Percentiles rank a stretch among this genome's conserved stretches.
Evolutionary conservation across 2,113 vertebrate genomes (phyloP).

Genomic region (Oophaga pumilio): DNA sequence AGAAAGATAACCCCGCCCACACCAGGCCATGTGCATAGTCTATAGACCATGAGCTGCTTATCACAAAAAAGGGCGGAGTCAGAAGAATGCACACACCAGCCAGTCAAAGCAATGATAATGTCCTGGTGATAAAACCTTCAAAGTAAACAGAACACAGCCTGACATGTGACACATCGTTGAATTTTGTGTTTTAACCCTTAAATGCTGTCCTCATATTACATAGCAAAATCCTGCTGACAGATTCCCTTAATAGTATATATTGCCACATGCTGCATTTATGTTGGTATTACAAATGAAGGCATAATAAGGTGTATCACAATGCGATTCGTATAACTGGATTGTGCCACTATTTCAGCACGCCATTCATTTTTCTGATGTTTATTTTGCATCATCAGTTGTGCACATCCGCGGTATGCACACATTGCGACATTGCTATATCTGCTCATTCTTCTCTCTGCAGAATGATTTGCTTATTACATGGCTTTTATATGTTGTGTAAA

Average conservation of each 20-base stretch:
- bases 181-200: too few relatives aligned
- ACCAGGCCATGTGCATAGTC: too few relatives aligned
- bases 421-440: not conserved
- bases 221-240: too few relatives aligned
- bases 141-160: too few relatives aligned
- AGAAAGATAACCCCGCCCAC: too few relatives aligned
- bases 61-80: too few relatives aligned
- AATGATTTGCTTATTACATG: not conserved
- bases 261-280: constrained; percentile 24
- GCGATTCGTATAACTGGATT: constrained; percentile 14
- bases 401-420: not conserved
- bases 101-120: too few relatives aligned
- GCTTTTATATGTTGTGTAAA: not conserved
- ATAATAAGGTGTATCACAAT: constrained; percentile 17
- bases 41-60: too few relatives aligned
- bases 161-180: too few relatives aligned
- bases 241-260: not conserved
- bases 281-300: constrained; percentile 37
- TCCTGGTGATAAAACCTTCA: too few relatives aligned
- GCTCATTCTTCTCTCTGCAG: not conserved
- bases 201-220: too few relatives aligned
- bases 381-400: not conserved
- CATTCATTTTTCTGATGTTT: not conserved
- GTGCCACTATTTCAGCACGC: not conserved
- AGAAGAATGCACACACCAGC: too few relatives aligned